Evolutionary conservation across 2,797 vertebrate species (phyloP).

Genomic region (Australoheros facetus): DNA sequence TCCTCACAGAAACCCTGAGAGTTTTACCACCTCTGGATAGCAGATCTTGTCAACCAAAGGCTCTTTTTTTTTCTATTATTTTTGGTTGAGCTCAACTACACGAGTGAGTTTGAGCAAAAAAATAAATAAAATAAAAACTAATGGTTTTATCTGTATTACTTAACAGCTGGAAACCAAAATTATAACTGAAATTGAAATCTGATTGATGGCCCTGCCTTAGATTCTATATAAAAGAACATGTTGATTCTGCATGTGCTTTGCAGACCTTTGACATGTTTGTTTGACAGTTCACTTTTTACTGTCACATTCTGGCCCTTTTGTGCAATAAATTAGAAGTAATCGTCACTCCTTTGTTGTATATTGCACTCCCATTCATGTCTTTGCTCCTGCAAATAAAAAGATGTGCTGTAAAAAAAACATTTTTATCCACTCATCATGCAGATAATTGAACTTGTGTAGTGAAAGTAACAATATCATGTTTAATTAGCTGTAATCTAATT

Average conservation of each 20-base stretch:
- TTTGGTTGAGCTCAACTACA: neutral
- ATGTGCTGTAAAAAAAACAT: neutral
- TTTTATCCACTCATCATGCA: too few species aligned
- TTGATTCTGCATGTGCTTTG: neutral
- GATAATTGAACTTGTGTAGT: too few species aligned
- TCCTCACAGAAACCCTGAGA: neutral
- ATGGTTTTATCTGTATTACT: too few species aligned
- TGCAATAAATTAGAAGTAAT: rapidly evolving
- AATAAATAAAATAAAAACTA: too few species aligned
- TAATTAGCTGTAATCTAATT: neutral
- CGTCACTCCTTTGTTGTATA: neutral
- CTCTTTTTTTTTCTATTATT: neutral
- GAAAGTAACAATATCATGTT: neutral
- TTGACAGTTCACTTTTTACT: rapidly evolving
- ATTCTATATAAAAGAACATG: too few species aligned
- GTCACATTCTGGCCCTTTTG: neutral
- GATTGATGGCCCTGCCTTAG: too few species aligned
- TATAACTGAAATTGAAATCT: too few species aligned
- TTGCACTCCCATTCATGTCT: neutral
- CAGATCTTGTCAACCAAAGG: neutral
- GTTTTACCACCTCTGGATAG: neutral
- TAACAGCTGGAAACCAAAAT: too few species aligned
- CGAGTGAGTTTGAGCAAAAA: neutral
- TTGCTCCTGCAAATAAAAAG: neutral
- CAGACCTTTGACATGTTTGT: neutral